Evolutionary conservation across 2,113 vertebrate species (phyloP), one percentile per base, ranked within the genome.

Genomic region (Colinus virginianus): DNA sequence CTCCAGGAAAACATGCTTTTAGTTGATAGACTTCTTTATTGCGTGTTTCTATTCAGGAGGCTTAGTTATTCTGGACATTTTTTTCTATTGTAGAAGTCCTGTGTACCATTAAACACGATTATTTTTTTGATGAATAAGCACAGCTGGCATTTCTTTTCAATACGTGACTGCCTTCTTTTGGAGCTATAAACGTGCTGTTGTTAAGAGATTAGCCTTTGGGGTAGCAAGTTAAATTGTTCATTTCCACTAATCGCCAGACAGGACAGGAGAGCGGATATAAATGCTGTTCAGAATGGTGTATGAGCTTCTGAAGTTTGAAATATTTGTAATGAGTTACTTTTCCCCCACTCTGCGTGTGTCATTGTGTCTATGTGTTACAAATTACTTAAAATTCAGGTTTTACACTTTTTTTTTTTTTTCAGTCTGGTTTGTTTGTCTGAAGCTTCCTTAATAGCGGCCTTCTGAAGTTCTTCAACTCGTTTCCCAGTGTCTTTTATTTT

Each of bases 91-190:
- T 96, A 40, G 6, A 83, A 88, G 63, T 71, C 51, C 76, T 36
- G 43, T 94, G 94, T 96, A 95, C 91, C 93, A 95, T 95, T 95
- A 96, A 96, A 96, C 77, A 78, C 2, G 82, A 96, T 94, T 95
- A 95, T 96, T 96, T 89, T 92, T 91, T 93, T 96, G 93, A 89
- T 96, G 95, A 94, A 95, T 90, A 94, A 90, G 94, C 94, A 86
- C 93, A 94, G 95, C 93, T 94, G 87, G 91, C 87, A 91, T 94
- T 96, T 93, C 90, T 95, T 96, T 95, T 95, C 95, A 96, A 11
- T 94, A 94, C 90, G 69, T 90, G 89, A 61, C 87, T 96, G 82
- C 68, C 20, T 43, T 40, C 76, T 96, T 94, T 96, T 94, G 67
- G 55, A 91, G 82, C 72, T 80, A 51, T 93, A 92, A 91, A 91